Conservation (phyloP, 2,113 vertebrate species). For the Psophia crepitans region DNA sequence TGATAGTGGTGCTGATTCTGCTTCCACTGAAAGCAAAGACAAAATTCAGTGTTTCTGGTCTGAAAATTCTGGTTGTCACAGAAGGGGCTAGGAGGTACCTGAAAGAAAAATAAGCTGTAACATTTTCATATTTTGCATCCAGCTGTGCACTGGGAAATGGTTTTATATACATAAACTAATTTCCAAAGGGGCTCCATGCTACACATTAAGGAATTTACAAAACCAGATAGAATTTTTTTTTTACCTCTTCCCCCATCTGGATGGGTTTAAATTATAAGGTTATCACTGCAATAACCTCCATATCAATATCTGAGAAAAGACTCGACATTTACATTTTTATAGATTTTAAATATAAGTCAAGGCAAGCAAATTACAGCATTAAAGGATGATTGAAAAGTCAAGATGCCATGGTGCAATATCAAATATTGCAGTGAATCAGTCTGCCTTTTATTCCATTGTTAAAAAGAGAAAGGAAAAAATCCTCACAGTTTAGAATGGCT, state of each 20-base stretch:
- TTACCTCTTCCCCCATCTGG: not conserved
- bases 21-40: not conserved
- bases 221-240: not conserved
- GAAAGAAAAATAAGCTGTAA: not conserved
- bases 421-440: not conserved
- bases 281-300: not conserved
- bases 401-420: not conserved
- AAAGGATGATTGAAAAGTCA: not conserved
- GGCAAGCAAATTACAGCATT: not conserved
- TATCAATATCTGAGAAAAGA: not conserved
- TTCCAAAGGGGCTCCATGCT: not conserved
- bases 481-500: not conserved
- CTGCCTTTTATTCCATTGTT: not conserved
- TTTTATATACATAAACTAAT: not conserved
- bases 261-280: not conserved
- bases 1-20: not conserved
- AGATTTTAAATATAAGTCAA: not conserved
- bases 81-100: not conserved
- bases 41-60: not conserved
- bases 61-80: not conserved
- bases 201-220: not conserved
- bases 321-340: not conserved
- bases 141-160: not conserved
- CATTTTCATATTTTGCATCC: not conserved
- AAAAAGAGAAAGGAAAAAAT: accelerated